Evolutionary conservation across 2,888 invertebrate species (phyloP).

Genomic region (Papilio demoleus): DNA sequence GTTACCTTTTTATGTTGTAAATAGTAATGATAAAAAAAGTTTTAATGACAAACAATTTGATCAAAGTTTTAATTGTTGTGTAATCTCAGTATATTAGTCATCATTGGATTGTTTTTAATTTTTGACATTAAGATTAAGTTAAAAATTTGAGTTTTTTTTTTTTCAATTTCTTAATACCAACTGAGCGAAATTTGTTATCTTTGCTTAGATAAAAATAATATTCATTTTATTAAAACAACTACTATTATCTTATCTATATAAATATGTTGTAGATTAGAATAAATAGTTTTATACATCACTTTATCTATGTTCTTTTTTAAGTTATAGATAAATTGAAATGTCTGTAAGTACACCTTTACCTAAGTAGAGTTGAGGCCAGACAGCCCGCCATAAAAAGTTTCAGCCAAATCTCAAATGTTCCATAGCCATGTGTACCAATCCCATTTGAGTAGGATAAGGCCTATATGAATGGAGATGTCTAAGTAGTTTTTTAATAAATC

Average conservation of each 20-base stretch:
- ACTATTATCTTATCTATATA: conserved; percentile 6
- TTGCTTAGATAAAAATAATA: neutral
- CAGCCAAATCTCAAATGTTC: no score
- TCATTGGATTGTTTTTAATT: neutral
- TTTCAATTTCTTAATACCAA: neutral
- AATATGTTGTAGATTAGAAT: conserved; percentile 1
- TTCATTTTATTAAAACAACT: conserved; percentile 1
- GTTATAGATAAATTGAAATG: no score
- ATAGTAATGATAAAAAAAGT: no score
- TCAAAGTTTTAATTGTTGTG: neutral
- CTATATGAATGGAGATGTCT: no score
- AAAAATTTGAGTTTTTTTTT: neutral
- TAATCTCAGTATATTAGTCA: neutral
- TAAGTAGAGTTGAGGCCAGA: no score
- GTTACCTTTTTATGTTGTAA: no score
- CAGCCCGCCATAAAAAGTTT: no score
- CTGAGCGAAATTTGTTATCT: neutral
- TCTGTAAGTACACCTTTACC: no score
- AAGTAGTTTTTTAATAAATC: no score
- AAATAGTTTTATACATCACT: neutral
- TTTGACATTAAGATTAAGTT: neutral
- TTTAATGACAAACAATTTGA: no score
- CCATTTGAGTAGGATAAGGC: no score
- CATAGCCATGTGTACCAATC: no score
- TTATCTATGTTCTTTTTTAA: neutral